phyloP scores from a whole-genome alignment of 2,113 vertebrate genomes.

The Cervus canadensis region DNA sequence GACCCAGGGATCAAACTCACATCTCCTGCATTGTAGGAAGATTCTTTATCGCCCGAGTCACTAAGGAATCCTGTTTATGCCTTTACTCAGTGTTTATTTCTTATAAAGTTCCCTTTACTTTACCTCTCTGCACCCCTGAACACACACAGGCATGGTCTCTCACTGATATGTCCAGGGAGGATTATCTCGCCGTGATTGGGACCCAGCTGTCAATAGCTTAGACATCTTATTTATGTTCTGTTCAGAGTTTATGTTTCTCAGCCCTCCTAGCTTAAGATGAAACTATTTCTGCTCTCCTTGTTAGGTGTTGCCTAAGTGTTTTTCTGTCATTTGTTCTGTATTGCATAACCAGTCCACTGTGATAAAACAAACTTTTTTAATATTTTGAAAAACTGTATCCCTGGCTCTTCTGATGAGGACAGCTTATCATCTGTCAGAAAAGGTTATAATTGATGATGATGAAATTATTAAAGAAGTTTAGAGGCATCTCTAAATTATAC shows the following conservation, averaged over 20 bases:
- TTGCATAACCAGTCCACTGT: background rate
- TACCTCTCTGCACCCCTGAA: background rate
- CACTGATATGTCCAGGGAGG: background rate
- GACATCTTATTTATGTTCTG: background rate
- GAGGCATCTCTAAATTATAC: background rate
- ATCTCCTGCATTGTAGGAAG: background rate
- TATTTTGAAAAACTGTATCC: conserved; percentile 29
- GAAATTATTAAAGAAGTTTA: conserved; percentile 24
- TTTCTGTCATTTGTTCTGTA: background rate
- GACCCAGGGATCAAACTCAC: background rate
- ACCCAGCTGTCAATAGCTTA: background rate
- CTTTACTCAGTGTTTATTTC: background rate
- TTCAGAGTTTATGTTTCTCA: background rate
- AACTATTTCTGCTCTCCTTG: background rate
- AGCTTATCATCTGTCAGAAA: background rate
- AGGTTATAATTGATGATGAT: conserved; percentile 11
- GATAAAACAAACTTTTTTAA: background rate
- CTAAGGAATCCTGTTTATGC: background rate
- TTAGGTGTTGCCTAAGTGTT: background rate
- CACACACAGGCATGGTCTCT: background rate
- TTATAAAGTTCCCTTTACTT: background rate
- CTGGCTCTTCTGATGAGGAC: background rate
- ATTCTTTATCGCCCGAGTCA: background rate
- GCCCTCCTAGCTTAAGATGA: background rate
- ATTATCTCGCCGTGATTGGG: background rate